Evolutionary conservation across 1,140 invertebrate genomes (phyloP).

Genomic region (Nixonia krombeini): DNA sequence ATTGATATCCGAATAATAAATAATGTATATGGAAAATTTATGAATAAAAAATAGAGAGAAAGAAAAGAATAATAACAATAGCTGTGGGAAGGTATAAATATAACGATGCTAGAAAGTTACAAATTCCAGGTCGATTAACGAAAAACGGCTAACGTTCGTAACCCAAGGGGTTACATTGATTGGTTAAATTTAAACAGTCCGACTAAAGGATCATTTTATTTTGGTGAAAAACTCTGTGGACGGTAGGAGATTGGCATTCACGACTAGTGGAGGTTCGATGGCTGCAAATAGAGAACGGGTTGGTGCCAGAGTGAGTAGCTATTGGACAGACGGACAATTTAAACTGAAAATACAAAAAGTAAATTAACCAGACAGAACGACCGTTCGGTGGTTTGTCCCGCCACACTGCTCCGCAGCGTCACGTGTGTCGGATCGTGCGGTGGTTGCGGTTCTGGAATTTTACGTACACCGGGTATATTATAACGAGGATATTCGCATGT

Average conservation of each 20-base stretch:
- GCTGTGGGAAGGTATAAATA: too few species aligned
- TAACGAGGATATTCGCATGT: constrained; percentile 41
- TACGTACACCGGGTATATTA: constrained; percentile 64
- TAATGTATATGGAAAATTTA: too few species aligned
- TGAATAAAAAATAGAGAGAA: too few species aligned
- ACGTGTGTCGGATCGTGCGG: constrained; percentile 65
- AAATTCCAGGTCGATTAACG: too few species aligned
- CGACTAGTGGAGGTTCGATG: constrained; percentile 55
- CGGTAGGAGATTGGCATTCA: constrained; percentile 61
- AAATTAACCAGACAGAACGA: constrained; percentile 69
- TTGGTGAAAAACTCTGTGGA: constrained; percentile 15
- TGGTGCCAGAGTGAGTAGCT: constrained; percentile 32
- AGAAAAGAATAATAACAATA: too few species aligned
- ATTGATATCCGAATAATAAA: too few species aligned
- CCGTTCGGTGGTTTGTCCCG: constrained; percentile 66
- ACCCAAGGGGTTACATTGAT: constrained; percentile 13
- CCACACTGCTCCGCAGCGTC: constrained; percentile 61
- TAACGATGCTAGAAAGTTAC: too few species aligned
- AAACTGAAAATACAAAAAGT: constrained; percentile 71
- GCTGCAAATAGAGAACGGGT: constrained; percentile 57
- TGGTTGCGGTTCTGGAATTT: constrained; percentile 62
- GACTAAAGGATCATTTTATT: constrained; percentile 37
- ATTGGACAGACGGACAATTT: constrained; percentile 60
- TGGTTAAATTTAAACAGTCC: constrained; percentile 39
- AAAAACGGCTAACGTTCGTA: background rate